Percentiles rank a stretch among this genome's conserved stretches.
These are phyloP conservation scores for Lagria hirta DNA, from an alignment of 2,888 invertebrate genomes.

Conservation along the genomic window DNA sequence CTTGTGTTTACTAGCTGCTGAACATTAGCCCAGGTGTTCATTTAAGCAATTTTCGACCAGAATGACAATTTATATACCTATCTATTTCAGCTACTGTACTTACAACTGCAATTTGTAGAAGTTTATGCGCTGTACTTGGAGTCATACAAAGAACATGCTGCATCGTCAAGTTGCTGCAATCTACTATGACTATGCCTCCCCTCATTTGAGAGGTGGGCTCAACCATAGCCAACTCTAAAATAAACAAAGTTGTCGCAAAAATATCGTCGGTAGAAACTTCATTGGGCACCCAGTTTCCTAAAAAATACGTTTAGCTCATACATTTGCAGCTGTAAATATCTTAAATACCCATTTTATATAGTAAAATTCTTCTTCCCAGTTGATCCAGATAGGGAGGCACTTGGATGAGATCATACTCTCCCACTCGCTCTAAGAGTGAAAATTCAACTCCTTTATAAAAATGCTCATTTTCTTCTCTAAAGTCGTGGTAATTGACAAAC, in stretches of 20 bases:
- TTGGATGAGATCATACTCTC: constrained; percentile 67
- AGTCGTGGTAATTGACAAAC: constrained; percentile 73
- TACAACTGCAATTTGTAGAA: constrained; percentile 70
- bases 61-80: too few relatives aligned
- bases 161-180: constrained; percentile 67
- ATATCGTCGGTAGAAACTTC: constrained; percentile 66
- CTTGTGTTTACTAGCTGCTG: too few relatives aligned
- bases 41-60: too few relatives aligned
- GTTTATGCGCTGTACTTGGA: constrained; percentile 66
- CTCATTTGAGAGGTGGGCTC: constrained; percentile 73
- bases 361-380: constrained; percentile 67
- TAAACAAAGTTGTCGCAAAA: constrained; percentile 67
- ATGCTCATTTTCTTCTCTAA: constrained; percentile 69
- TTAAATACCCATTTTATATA: constrained; percentile 68
- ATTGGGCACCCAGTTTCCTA: constrained; percentile 74
- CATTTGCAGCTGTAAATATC: background rate
- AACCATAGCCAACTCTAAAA: constrained; percentile 70
- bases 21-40: too few relatives aligned
- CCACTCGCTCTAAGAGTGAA: constrained; percentile 62
- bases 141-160: constrained; percentile 73
- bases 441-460: constrained; percentile 68
- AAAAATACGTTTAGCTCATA: constrained; percentile 15
- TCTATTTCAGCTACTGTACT: constrained; percentile 40
- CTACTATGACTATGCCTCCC: constrained; percentile 75
- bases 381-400: constrained; percentile 76